Percentiles rank a stretch among this genome's conserved stretches.
Evolutionary conservation across 2,113 vertebrate species (phyloP).

Genomic region (Sus scrofa): T2T-Sscrofa CM000819.6:111744001-111744500

Average conservation of each 20-base stretch:
- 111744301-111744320: constrained; percentile 21
- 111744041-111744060: not conserved
- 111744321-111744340: constrained; percentile 15
- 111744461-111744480: not conserved
- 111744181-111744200: not conserved
- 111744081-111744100: not conserved
- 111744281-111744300: constrained; percentile 38
- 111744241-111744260: not conserved
- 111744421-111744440: not conserved
- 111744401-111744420: not conserved
- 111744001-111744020: not conserved
- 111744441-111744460: not conserved
- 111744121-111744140: not conserved
- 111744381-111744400: not conserved
- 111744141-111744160: not conserved
- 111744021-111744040: not conserved
- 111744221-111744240: not conserved
- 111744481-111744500: not conserved
- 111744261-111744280: not conserved
- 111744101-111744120: not conserved
- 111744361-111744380: not conserved
- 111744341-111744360: not conserved
- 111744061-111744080: not conserved
- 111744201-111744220: not conserved
- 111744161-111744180: not conserved